phyloP scores from a whole-genome alignment of 2,113 vertebrate species.

The Nesoenas mayeri region DNA sequence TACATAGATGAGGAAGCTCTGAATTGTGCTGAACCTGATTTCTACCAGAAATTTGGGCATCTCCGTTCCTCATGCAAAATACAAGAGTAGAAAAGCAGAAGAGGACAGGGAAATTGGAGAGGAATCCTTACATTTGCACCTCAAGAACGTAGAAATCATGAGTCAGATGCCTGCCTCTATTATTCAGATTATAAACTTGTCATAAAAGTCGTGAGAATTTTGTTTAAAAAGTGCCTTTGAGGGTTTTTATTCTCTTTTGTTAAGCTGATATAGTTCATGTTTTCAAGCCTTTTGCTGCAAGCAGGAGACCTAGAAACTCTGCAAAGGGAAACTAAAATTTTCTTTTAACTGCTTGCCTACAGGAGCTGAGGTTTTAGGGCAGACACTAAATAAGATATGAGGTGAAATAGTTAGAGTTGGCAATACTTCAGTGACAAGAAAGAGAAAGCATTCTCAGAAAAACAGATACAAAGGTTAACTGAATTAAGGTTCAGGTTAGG shows the following conservation, averaged over 20 bases:
- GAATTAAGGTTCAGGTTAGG: background rate
- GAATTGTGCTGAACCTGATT: constrained; percentile 83
- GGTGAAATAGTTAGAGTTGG: background rate
- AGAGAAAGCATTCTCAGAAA: background rate
- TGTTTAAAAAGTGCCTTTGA: background rate
- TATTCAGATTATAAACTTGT: background rate
- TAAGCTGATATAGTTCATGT: background rate
- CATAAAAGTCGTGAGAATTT: background rate
- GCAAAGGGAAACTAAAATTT: background rate
- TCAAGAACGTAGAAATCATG: background rate
- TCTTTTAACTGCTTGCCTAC: background rate
- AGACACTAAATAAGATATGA: background rate
- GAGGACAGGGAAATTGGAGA: background rate
- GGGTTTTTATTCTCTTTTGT: background rate
- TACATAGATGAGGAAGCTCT: constrained; percentile 95
- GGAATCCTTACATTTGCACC: background rate
- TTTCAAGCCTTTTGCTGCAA: background rate
- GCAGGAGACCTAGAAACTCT: background rate
- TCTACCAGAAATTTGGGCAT: constrained; percentile 87
- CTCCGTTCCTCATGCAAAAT: constrained; percentile 68
- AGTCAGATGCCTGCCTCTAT: background rate
- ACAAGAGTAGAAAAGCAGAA: background rate
- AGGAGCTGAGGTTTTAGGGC: background rate
- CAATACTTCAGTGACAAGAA: background rate
- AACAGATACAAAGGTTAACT: background rate